Conservation (phyloP, 92 coral and sea anemone species). For the Diadumene lineata region DNA sequence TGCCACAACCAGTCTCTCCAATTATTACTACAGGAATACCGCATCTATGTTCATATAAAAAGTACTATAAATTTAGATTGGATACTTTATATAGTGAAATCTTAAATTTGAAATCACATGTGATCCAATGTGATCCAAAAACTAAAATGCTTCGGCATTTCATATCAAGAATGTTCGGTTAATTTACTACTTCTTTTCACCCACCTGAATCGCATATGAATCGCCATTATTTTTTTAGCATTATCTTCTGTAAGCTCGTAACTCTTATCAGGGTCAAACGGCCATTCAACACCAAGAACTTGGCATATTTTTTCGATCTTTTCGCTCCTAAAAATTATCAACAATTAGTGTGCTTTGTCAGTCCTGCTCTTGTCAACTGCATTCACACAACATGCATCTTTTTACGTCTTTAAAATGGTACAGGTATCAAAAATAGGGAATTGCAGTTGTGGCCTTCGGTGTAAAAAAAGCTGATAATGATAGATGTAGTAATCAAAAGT, state of each 20-base stretch:
- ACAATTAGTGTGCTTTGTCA: too few species aligned
- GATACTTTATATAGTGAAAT: neutral
- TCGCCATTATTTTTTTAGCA: conserved; percentile 79
- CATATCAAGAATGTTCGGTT: too few species aligned
- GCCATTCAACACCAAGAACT: conserved; percentile 46
- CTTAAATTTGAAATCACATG: neutral
- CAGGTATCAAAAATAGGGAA: too few species aligned
- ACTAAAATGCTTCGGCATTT: neutral
- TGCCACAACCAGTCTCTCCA: conserved; percentile 93
- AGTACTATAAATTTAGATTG: neutral
- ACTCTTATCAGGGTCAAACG: conserved; percentile 62
- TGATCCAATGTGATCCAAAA: neutral
- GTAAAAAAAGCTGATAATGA: neutral
- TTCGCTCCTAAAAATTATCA: conserved; percentile 16
- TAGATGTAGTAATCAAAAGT: too few species aligned
- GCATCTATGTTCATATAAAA: conserved; percentile 36
- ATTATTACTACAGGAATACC: conserved; percentile 83
- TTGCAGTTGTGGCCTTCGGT: neutral
- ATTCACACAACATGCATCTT: too few species aligned
- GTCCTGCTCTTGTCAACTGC: too few species aligned
- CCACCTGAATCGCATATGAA: conserved; percentile 87
- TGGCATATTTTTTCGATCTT: conserved; percentile 46
- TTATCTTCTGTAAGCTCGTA: conserved; percentile 82
- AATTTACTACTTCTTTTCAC: too few species aligned
- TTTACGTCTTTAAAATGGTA: too few species aligned